Evolutionary conservation across 2,113 vertebrate species (phyloP), one percentile per base, ranked within the genome.

Genomic region (Sporophila hypoxantha): DNA sequence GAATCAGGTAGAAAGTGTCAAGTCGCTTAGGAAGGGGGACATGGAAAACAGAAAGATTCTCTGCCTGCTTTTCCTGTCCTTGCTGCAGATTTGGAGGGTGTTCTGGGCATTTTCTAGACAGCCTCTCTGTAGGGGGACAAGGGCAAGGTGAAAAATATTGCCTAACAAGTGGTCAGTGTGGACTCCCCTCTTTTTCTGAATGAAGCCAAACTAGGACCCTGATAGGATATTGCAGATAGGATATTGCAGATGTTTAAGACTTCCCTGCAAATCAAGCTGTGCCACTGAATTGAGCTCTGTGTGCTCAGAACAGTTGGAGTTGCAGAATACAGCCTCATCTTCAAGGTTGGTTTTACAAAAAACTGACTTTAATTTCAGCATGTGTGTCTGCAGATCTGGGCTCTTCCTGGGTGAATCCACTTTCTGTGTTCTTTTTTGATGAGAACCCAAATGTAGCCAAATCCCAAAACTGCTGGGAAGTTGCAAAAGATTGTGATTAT

Each of bases 11-110:
- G 26, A 30, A 37, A 17, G 34, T 22, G 14, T 22, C 14, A 30
- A 68, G 47, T 30, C 0, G 0, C 3, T 10, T 29, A 22, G n/a
- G 26, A 50, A 52, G 50, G 4, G n/a, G 25, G 18, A 21, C 18
- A 18, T 16, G 21, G 18, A 21, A 29, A 21, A 6, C 26, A 23
- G 10, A 34, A 56, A 3, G 3, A 25, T 23, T 30, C 11, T 37
- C 14, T 30, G 11, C 29, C 42, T 59, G 56, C 12, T n/a, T 55
- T 55, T 42, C 9, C 22, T 42, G 22, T 55, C 22, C 50, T n/a
- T 70, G 6, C 16, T 42, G 17, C 22, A 42, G 17, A n/a, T 55
- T 19, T 55, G 37, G 50, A 70, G 37, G 5, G 17, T n/a, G 7
- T 70, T n/a, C 12, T 70, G 30, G 17, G 16, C 30, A 15, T 42